These are phyloP conservation scores for Trididemnum clinides DNA, from an alignment of 23 tunicate genomes.

Conservation along the genomic window DNA sequence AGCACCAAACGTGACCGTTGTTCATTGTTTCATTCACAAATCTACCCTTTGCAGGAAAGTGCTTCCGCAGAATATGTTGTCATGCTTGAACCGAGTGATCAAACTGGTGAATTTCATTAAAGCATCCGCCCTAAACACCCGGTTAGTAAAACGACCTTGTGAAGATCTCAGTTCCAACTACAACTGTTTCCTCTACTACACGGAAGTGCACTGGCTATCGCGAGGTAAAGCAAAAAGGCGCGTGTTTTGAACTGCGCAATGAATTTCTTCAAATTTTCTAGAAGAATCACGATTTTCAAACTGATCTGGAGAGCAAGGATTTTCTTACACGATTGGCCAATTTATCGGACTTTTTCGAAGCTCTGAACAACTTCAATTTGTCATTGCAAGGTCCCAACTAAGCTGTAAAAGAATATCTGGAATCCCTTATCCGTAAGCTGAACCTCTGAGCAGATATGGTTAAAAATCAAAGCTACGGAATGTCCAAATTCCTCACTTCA, in stretches of 20 bases:
- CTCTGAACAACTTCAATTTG: conserved; percentile 15
- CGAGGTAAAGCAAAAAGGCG: conserved; percentile 38
- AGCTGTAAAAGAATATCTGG: conserved; percentile 16
- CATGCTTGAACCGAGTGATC: too few species aligned
- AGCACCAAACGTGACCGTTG: conserved; percentile 44
- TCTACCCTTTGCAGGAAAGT: too few species aligned
- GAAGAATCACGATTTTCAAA: too few species aligned
- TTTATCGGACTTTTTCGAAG: too few species aligned
- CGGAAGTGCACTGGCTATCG: too few species aligned
- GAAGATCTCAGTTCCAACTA: too few species aligned
- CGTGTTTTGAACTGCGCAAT: too few species aligned
- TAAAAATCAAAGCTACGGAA: conserved; percentile 35
- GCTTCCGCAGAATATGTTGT: too few species aligned
- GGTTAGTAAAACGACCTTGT: not conserved
- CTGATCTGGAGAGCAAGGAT: conserved; percentile 18
- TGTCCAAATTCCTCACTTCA: conserved; percentile 31
- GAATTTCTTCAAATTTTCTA: not conserved
- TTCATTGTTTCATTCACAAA: too few species aligned
- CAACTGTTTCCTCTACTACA: too few species aligned
- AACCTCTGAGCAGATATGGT: conserved; percentile 35
- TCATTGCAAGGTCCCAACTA: conserved; percentile 35
- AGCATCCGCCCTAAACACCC: not conserved
- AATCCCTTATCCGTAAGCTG: conserved; percentile 26
- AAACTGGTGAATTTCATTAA: too few species aligned
- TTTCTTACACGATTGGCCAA: conserved; percentile 39